Evolutionary conservation across 2,113 vertebrate genomes (phyloP).

Genomic region (Tamias sibiricus): DNA sequence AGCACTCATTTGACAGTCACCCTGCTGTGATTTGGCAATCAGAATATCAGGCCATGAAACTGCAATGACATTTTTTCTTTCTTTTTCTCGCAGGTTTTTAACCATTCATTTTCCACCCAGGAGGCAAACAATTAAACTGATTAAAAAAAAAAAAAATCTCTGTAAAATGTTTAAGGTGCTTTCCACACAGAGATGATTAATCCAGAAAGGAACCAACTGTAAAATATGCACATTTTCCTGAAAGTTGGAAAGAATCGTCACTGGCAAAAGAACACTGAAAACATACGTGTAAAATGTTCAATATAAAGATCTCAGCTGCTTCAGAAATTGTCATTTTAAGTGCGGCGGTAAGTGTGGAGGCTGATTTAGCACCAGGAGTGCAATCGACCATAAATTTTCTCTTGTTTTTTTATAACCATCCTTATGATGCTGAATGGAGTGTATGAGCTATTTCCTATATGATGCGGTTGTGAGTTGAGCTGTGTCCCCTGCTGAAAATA

Average conservation of each 20-base stretch:
- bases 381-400: conserved; percentile 14
- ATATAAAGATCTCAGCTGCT: conserved; percentile 48
- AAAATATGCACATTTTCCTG: conserved; percentile 36
- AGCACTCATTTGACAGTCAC: not conserved
- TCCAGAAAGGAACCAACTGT: not conserved
- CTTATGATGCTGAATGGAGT: not conserved
- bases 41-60: not conserved
- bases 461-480: not conserved
- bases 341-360: not conserved
- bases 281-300: not conserved
- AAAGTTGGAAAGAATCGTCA: conserved; percentile 37
- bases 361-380: conserved; percentile 49
- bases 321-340: conserved; percentile 39
- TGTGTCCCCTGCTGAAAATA: too few relatives aligned
- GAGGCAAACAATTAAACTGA: not conserved
- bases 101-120: conserved; percentile 17
- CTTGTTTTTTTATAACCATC: conserved; percentile 39
- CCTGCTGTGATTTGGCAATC: not conserved
- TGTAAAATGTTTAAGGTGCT: conserved; percentile 12
- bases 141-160: not conserved
- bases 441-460: not conserved
- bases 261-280: conserved; percentile 46
- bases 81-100: conserved; percentile 17
- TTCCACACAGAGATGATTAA: conserved; percentile 36
- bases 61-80: not conserved